Percentiles rank a stretch among this genome's conserved stretches.
Evolutionary conservation across 1,140 invertebrate species (phyloP).

Genomic region (Eciton burchellii): DNA sequence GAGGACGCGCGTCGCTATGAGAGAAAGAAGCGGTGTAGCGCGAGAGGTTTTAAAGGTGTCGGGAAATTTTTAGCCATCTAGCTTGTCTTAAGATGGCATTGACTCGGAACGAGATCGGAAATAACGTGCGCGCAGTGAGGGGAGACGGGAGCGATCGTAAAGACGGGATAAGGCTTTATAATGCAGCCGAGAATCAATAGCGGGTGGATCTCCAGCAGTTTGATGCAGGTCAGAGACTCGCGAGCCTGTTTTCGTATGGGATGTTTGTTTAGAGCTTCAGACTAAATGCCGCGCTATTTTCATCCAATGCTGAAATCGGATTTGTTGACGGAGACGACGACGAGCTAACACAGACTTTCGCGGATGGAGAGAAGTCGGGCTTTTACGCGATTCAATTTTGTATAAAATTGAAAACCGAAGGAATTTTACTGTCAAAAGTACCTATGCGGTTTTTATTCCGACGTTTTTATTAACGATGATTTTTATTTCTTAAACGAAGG

Average conservation of each 20-base stretch:
- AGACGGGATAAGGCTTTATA: slow-evolving; percentile 41
- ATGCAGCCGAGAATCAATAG: slow-evolving; percentile 64
- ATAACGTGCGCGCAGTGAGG: slow-evolving; percentile 25
- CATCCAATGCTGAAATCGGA: slow-evolving; percentile 9
- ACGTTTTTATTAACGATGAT: too few species aligned
- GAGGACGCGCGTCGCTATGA: too few species aligned
- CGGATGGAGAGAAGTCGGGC: too few species aligned
- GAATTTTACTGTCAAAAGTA: too few species aligned
- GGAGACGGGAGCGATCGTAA: slow-evolving; percentile 29
- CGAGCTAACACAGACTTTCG: too few species aligned
- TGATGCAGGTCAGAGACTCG: slow-evolving; percentile 63
- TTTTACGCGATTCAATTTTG: too few species aligned
- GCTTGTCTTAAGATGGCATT: slow-evolving; percentile 32
- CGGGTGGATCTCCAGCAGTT: slow-evolving; percentile 59
- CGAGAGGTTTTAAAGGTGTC: neutral
- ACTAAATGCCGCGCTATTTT: slow-evolving; percentile 37
- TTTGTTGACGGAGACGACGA: too few species aligned
- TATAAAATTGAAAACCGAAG: too few species aligned
- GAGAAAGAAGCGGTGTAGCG: neutral
- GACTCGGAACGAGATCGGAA: slow-evolving; percentile 50
- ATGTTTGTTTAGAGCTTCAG: slow-evolving; percentile 43
- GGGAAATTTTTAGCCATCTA: slow-evolving; percentile 22
- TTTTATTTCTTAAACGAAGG: too few species aligned
- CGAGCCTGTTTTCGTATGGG: slow-evolving; percentile 18
- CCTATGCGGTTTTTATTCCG: too few species aligned